phyloP scores from a whole-genome alignment of 2,797 vertebrate species.

The Pteronotus mesoamericanus region DNA sequence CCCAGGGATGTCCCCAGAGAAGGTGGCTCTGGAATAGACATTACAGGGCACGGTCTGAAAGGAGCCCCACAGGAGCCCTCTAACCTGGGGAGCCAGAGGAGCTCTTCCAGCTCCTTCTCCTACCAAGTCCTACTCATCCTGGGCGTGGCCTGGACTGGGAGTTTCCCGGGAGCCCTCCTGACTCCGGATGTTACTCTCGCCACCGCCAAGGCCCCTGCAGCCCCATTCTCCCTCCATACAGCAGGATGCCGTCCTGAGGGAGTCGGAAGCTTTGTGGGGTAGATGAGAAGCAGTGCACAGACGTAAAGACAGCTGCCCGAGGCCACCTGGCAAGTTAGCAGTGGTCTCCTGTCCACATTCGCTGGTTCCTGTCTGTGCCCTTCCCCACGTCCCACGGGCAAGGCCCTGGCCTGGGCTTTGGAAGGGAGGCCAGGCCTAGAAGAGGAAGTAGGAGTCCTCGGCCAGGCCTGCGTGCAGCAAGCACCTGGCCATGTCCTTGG shows the following conservation, averaged over 20 bases:
- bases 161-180: not conserved
- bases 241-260: not conserved
- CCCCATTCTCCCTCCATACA: too few relatives aligned
- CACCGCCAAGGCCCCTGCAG: not conserved
- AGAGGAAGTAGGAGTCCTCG: conserved; percentile 81
- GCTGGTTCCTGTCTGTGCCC: not conserved
- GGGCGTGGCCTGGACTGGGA: not conserved
- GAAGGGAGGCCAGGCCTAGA: conserved; percentile 65
- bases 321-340: not conserved
- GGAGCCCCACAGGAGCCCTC: not conserved
- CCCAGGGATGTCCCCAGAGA: not conserved
- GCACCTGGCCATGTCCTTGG: conserved; percentile 76
- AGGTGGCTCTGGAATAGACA: not conserved
- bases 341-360: not conserved
- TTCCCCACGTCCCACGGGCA: not conserved
- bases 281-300: not conserved
- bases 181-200: not conserved
- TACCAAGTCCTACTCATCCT: not conserved
- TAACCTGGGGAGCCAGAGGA: not conserved
- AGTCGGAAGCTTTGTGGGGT: not conserved
- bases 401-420: not conserved
- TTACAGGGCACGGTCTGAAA: too few relatives aligned
- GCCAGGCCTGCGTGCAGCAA: conserved; percentile 76
- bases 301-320: not conserved
- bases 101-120: not conserved